Evolutionary conservation across 1,140 invertebrate species (phyloP), one percentile per base, ranked within the genome.

Genomic region (Brachionus paranguensis): DNA sequence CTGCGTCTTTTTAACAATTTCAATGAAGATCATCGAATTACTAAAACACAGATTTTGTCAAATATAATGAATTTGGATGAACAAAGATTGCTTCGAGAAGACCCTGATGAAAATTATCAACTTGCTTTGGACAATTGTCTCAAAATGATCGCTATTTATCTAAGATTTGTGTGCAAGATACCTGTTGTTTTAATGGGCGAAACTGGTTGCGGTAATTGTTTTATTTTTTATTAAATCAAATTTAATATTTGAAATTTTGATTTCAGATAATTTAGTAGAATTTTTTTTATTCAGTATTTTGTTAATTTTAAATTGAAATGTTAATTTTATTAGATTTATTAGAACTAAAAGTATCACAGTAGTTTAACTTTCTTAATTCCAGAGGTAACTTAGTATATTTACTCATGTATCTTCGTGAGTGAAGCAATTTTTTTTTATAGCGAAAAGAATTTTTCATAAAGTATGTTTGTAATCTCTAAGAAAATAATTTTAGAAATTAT

Each of bases 161-260:
- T 88, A 86, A 84, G 88, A 84, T 41, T 86, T n/a, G 64, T 84
- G 60, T 88, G 88, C 85, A 85, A 86, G 72, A 88, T 89, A 60
- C 88, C 88, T 29, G 88, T 89, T 6, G 85, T 89, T 55, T 84
- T 89, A 45, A 89, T 89, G 88, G 88, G 88, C 11, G 88, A 89
- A 83, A 89, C 88, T 10, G 88, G 88, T 8, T 89, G 88, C 85
- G 88, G 88, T 60, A 89, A 88, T 20, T 72, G 8, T 72, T 72
- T 45, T 41, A 72, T 37, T 37, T 6, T 37, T 37, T 0, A 37
- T 37, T 37, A 37, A 37, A 37, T 7, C 33, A 37, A 37, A 37
- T 6, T 37, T 3, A 37, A 37, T 7, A 37, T 37, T 37, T 37
- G 0, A 37, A 37, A 7, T 37, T 37, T 37, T 33, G 1, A 33